These are phyloP conservation scores for Acipenser transmontanus DNA, from an alignment of 2,797 vertebrate genomes.

Conservation along the genomic window DNA sequence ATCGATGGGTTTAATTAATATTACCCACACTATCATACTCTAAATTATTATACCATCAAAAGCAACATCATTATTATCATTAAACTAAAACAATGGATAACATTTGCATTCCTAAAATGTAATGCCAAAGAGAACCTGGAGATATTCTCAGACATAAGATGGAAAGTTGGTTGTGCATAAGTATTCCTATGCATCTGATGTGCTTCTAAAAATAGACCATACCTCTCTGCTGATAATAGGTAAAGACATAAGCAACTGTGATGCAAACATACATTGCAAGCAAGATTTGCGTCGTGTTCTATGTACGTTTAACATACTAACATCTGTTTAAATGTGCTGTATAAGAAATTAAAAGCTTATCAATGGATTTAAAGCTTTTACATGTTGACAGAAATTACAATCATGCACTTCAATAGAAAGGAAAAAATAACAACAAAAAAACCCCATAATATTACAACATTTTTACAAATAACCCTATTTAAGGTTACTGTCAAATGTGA, in stretches of 20 bases:
- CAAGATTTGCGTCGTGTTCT: not conserved
- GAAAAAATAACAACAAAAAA: not conserved
- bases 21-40: too few relatives aligned
- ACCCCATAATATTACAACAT: conserved; percentile 3
- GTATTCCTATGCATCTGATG: not conserved
- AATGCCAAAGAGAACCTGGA: not conserved
- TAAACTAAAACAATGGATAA: too few relatives aligned
- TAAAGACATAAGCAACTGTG: not conserved
- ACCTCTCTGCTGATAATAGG: not conserved
- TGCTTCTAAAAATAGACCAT: not conserved
- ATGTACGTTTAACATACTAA: too few relatives aligned
- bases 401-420: too few relatives aligned
- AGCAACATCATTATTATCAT: too few relatives aligned
- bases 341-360: not conserved
- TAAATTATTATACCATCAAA: too few relatives aligned
- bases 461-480: too few relatives aligned
- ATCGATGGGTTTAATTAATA: too few relatives aligned
- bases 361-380: not conserved
- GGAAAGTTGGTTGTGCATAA: not conserved
- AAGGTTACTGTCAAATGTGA: conserved; percentile 21
- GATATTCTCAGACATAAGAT: not conserved
- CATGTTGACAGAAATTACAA: not conserved
- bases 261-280: not conserved
- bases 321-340: too few relatives aligned
- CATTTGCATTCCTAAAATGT: not conserved